A percentile compares a stretch with the other conserved stretches of the same genome.
These are phyloP conservation scores for Dascillus cervinus DNA, from an alignment of 2,888 invertebrate genomes.

Conservation along the genomic window DNA sequence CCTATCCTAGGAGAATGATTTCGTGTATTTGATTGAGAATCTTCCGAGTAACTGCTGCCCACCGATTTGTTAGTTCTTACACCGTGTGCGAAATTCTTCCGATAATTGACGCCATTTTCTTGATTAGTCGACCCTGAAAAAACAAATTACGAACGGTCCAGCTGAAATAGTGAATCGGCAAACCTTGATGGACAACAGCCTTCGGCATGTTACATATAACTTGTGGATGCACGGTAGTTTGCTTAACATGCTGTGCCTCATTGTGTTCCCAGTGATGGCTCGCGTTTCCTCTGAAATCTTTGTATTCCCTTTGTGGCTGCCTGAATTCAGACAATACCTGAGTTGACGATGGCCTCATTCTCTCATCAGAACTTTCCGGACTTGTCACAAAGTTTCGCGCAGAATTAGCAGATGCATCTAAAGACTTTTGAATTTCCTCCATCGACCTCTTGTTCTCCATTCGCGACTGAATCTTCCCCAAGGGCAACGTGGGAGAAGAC, in stretches of 20 bases:
- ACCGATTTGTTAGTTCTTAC: slow-evolving; percentile 44
- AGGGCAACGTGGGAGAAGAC: slow-evolving; percentile 44
- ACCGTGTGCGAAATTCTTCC: slow-evolving; percentile 67
- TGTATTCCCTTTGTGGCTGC: slow-evolving; percentile 46
- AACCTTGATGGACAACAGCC: slow-evolving; percentile 31
- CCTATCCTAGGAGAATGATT: slow-evolving; percentile 29
- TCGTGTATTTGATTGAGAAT: slow-evolving; percentile 33
- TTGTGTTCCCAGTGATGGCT: slow-evolving; percentile 27
- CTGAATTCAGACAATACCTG: slow-evolving; percentile 51
- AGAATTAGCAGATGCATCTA: slow-evolving; percentile 3
- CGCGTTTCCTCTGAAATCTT: slow-evolving; percentile 41
- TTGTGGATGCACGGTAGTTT: slow-evolving; percentile 50
- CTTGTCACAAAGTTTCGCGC: slow-evolving; percentile 17
- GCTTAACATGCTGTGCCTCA: slow-evolving; percentile 24
- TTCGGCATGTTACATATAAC: slow-evolving; percentile 53
- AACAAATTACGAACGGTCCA: neutral
- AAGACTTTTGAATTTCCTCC: slow-evolving; percentile 1
- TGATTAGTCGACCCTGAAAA: slow-evolving; percentile 25
- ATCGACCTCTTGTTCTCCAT: neutral
- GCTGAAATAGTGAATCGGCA: slow-evolving; percentile 3
- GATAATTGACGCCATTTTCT: slow-evolving; percentile 55
- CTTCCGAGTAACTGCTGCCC: slow-evolving; percentile 48
- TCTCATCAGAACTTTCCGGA: slow-evolving; percentile 28
- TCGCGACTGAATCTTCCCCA: slow-evolving; percentile 9
- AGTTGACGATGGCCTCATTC: slow-evolving; percentile 46